Evolutionary conservation across 2,797 vertebrate genomes (phyloP).

Genomic region (Macropodus opercularis): DNA sequence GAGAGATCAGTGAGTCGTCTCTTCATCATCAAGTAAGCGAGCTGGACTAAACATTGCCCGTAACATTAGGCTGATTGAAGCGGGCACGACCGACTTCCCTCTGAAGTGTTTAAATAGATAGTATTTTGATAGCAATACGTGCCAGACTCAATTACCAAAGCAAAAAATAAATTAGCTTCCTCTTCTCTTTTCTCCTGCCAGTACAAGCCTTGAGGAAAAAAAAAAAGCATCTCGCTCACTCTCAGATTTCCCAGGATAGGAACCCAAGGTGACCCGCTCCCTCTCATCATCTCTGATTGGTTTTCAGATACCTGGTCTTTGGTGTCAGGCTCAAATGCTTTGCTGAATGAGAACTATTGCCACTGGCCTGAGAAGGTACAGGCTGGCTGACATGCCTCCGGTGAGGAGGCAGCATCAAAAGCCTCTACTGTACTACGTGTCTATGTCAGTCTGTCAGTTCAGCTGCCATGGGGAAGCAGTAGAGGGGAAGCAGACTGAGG

Average conservation of each 20-base stretch:
- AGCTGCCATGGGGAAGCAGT: conserved; percentile 48
- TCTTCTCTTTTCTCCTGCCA: conserved; percentile 49
- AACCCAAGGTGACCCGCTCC: conserved; percentile 61
- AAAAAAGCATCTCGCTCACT: conserved; percentile 34
- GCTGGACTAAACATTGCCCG: conserved; percentile 40
- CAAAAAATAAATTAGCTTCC: conserved; percentile 57
- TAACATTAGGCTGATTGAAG: conserved; percentile 52
- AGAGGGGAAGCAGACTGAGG: conserved; percentile 31
- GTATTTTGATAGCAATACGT: conserved; percentile 50
- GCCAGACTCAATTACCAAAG: conserved; percentile 65
- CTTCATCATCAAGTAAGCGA: conserved; percentile 51
- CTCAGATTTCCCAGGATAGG: conserved; percentile 37
- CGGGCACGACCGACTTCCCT: conserved; percentile 47
- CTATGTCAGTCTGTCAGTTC: conserved; percentile 58
- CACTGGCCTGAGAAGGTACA: conserved; percentile 31
- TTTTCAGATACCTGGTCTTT: conserved; percentile 41
- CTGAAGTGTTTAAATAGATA: conserved; percentile 58
- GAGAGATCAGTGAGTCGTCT: conserved; percentile 49
- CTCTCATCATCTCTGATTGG: conserved; percentile 29
- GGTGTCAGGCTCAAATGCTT: conserved; percentile 14
- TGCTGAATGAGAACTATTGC: conserved; percentile 42
- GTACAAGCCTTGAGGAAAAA: conserved; percentile 36
- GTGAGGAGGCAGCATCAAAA: conserved; percentile 57
- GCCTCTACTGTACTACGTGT: conserved; percentile 25
- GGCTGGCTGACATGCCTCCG: conserved; percentile 51